Evolutionary conservation across 2,113 vertebrate genomes (phyloP).

Genomic region (Falcunculus frontatus): DNA sequence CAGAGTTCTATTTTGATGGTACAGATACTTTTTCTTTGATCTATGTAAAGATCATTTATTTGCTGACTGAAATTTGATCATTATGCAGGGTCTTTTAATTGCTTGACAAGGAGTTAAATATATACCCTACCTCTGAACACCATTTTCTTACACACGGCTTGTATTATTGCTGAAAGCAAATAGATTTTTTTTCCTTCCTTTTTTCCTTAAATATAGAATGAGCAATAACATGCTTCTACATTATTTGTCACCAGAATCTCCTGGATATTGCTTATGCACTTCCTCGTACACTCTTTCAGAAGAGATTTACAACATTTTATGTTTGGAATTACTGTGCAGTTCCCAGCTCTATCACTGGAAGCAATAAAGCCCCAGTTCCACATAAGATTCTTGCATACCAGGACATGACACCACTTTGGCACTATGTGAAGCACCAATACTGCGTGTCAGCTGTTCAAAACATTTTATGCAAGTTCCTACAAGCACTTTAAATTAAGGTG

Average conservation of each 20-base stretch:
- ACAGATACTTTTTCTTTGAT: background rate
- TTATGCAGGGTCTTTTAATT: background rate
- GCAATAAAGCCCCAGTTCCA: conserved; percentile 16
- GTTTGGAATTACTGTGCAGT: background rate
- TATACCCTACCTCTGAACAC: background rate
- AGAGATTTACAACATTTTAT: background rate
- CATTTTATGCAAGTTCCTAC: conserved; percentile 17
- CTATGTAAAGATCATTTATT: background rate
- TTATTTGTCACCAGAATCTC: background rate
- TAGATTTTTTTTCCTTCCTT: background rate
- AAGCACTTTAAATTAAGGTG: conserved; percentile 35
- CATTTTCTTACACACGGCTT: background rate
- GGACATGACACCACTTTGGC: conserved; percentile 26
- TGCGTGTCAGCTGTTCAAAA: background rate
- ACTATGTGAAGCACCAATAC: background rate
- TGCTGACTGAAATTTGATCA: background rate
- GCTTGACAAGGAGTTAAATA: background rate
- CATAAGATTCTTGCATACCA: background rate
- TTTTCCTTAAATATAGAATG: background rate
- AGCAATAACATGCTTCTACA: background rate
- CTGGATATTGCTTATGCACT: background rate
- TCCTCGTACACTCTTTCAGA: background rate
- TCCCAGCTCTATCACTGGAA: conserved; percentile 19
- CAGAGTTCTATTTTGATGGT: background rate
- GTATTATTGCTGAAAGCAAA: background rate